A percentile compares a stretch with the other conserved stretches of the same genome.
These are phyloP conservation scores for Oceanodroma leucorhoa DNA, from an alignment of 2,797 vertebrate species.

Conservation along the genomic window DNA sequence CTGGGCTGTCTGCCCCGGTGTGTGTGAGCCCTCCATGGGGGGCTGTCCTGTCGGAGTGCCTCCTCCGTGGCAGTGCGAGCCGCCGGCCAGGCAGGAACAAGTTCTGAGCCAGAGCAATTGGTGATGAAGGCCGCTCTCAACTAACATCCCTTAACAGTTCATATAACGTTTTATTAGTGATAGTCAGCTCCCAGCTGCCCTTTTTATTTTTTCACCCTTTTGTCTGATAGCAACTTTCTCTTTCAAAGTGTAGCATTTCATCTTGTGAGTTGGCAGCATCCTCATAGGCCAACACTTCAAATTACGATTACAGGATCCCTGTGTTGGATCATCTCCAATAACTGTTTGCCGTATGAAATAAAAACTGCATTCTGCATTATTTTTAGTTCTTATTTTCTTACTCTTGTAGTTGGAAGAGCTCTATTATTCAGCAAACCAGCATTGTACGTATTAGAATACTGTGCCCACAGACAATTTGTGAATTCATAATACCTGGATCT, in stretches of 20 bases:
- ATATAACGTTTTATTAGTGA: background rate
- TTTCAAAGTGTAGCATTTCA: background rate
- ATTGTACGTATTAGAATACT: background rate
- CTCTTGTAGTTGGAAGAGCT: background rate
- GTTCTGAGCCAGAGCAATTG: background rate
- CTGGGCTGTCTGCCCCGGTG: background rate
- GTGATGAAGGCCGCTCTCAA: background rate
- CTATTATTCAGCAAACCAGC: background rate
- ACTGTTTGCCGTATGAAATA: background rate
- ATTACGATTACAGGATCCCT: background rate
- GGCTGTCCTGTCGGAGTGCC: accelerated
- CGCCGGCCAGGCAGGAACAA: background rate
- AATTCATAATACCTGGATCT: background rate
- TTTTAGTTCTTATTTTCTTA: background rate
- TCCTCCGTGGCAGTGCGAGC: accelerated
- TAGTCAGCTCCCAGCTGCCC: background rate
- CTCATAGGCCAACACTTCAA: background rate
- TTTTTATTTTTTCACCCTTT: background rate
- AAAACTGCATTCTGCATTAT: background rate
- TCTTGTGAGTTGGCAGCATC: background rate
- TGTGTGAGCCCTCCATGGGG: background rate
- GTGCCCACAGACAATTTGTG: background rate
- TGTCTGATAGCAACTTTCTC: background rate
- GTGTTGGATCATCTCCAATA: background rate
- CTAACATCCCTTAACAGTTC: background rate